phyloP scores from a whole-genome alignment of 2,888 invertebrate species.

The Acleris laterana region DNA sequence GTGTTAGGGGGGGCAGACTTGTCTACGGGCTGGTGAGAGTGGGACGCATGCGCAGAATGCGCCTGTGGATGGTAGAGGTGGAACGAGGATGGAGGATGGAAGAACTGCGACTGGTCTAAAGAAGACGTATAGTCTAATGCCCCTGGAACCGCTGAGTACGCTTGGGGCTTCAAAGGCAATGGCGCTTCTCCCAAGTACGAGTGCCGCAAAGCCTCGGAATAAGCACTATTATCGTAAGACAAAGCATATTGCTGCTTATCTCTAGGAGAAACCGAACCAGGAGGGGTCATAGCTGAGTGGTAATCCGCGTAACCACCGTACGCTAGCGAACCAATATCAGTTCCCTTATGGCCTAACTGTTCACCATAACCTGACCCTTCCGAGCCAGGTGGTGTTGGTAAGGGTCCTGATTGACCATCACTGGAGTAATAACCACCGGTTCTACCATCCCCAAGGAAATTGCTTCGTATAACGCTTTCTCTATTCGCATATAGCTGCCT shows the following conservation, averaged over 20 bases:
- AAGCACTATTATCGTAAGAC: constrained; percentile 84
- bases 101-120: constrained; percentile 93
- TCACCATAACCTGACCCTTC: constrained; percentile 91
- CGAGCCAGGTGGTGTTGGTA: constrained; percentile 96
- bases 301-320: constrained; percentile 89
- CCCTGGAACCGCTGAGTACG: constrained; percentile 90
- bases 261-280: constrained; percentile 97
- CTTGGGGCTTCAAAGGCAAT: constrained; percentile 94
- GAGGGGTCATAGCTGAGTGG: constrained; percentile 97
- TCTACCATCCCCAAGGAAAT: constrained; percentile 84
- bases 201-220: constrained; percentile 86
- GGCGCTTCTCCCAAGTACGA: constrained; percentile 80
- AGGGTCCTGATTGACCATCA: constrained; percentile 88
- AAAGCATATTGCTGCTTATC: constrained; percentile 89
- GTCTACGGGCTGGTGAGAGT: constrained; percentile 73
- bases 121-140: constrained; percentile 87
- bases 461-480: constrained; percentile 97
- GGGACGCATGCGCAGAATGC: constrained; percentile 72
- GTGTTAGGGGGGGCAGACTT: constrained; percentile 88
- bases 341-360: constrained; percentile 81
- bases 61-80: constrained; percentile 93
- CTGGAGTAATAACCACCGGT: constrained; percentile 80
- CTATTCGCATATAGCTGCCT: constrained; percentile 96
- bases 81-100: constrained; percentile 91
- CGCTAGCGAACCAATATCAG: constrained; percentile 85